A percentile compares a stretch with the other conserved stretches of the same genome.
Evolutionary conservation across 2,888 invertebrate genomes (phyloP).

Genomic region (Lasius fuliginosus): DNA sequence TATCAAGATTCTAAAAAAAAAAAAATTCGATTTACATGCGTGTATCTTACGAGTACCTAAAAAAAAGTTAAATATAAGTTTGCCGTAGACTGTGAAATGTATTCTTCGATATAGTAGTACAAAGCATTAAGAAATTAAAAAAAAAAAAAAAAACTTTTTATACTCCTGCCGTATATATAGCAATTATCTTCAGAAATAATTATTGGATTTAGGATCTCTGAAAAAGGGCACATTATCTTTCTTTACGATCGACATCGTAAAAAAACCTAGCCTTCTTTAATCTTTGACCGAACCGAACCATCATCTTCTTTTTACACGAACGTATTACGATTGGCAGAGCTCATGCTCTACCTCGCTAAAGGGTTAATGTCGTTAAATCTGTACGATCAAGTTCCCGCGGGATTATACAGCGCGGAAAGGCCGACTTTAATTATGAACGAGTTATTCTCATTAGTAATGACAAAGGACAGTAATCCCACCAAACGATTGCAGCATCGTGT

Average conservation of each 20-base stretch:
- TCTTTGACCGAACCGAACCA: neutral
- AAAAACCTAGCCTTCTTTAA: neutral
- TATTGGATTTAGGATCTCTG: neutral
- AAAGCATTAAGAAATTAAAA: neutral
- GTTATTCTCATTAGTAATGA: slow-evolving; percentile 48
- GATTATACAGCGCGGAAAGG: slow-evolving; percentile 3
- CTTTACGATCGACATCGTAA: neutral
- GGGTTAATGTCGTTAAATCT: slow-evolving; percentile 30
- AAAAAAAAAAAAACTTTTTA: neutral
- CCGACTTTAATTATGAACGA: slow-evolving; percentile 37
- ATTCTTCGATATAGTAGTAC: neutral
- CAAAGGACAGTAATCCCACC: slow-evolving; percentile 42
- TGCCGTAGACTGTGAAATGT: neutral
- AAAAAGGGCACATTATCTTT: neutral
- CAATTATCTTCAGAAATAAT: slow-evolving; percentile 8
- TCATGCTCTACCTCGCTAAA: neutral
- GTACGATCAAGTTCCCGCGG: neutral
- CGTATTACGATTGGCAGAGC: neutral
- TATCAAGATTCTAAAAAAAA: neutral
- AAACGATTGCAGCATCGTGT: slow-evolving; percentile 58
- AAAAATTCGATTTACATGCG: neutral
- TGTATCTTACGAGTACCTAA: neutral
- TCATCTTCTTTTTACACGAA: neutral
- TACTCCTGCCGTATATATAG: neutral
- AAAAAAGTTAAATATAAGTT: neutral